A percentile compares a stretch with the other conserved stretches of the same genome.
These are phyloP conservation scores for Pachyuromys duprasi DNA, from an alignment of 2,797 vertebrate species.

Conservation along the genomic window DNA sequence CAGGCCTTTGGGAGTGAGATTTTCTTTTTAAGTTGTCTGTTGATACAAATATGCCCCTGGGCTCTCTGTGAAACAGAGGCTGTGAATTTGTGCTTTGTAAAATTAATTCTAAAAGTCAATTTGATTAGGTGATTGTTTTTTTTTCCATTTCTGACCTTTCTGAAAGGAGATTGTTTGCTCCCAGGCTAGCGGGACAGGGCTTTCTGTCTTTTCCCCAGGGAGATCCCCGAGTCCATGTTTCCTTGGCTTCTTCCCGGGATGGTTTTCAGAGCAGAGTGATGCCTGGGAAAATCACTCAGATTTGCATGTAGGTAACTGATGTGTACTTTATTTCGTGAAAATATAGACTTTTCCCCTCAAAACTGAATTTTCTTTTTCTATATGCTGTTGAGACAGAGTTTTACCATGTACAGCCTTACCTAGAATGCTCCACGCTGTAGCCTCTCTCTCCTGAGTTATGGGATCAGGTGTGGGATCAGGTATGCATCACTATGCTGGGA, in stretches of 20 bases:
- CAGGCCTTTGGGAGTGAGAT: not conserved
- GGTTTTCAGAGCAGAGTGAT: not conserved
- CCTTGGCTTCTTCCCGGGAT: not conserved
- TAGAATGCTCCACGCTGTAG: not conserved
- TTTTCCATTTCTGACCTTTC: slow-evolving; percentile 59
- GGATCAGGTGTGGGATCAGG: not conserved
- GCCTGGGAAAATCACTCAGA: not conserved
- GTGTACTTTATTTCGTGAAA: not conserved
- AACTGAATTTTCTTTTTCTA: not conserved
- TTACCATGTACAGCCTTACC: not conserved
- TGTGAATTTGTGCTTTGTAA: slow-evolving; percentile 36
- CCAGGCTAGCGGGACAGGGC: not conserved
- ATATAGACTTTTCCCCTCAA: not conserved
- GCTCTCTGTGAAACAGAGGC: not conserved
- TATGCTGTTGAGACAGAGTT: not conserved
- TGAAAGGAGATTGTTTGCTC: slow-evolving; percentile 40
- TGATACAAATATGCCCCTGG: not conserved
- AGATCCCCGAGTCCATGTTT: slow-evolving; percentile 41
- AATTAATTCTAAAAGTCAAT: slow-evolving; percentile 69
- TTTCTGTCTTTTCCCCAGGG: slow-evolving; percentile 67
- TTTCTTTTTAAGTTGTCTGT: not conserved
- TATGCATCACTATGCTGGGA: not conserved
- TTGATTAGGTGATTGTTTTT: slow-evolving; percentile 48
- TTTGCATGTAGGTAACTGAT: not conserved
- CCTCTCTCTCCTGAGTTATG: not conserved